Conservation (phyloP, 35 echinoderm and acorn worm genomes). For the Heliocidaris tuberculata region DNA sequence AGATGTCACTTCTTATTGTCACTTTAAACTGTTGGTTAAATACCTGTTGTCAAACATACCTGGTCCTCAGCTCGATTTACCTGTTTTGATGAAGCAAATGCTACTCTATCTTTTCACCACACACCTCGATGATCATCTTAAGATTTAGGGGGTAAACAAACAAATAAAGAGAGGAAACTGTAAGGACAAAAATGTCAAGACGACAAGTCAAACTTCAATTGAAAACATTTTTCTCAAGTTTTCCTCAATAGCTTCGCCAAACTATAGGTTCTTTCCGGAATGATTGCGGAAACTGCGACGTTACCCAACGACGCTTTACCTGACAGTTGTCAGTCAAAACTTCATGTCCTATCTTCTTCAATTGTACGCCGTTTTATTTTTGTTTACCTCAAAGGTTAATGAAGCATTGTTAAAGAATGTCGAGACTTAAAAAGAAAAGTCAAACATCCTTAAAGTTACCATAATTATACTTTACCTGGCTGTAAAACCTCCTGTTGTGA, state of each 20-base stretch:
- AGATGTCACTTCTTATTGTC: background rate
- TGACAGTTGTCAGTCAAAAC: background rate
- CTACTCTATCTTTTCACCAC: background rate
- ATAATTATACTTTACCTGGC: too few relatives aligned
- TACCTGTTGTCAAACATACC: background rate
- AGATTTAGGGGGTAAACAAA: background rate
- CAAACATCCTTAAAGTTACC: background rate
- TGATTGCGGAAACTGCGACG: background rate
- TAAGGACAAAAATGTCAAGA: background rate
- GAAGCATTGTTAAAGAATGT: background rate
- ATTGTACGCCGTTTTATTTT: background rate
- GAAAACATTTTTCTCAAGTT: slow-evolving; percentile 11
- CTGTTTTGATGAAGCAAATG: background rate
- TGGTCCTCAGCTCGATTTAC: background rate
- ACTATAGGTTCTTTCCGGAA: background rate
- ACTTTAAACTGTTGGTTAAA: background rate
- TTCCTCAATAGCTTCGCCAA: background rate
- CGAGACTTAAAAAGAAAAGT: background rate
- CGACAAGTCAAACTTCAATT: background rate
- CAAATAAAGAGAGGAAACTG: background rate
- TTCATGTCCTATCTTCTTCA: background rate
- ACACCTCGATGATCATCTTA: background rate
- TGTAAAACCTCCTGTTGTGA: too few relatives aligned
- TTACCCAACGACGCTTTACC: background rate
- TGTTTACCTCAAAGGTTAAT: background rate